Percentiles rank a stretch among this genome's conserved stretches.
These are phyloP conservation scores for Linnaemya vulpina DNA, from an alignment of 2,888 invertebrate genomes.

Conservation along the genomic window DNA sequence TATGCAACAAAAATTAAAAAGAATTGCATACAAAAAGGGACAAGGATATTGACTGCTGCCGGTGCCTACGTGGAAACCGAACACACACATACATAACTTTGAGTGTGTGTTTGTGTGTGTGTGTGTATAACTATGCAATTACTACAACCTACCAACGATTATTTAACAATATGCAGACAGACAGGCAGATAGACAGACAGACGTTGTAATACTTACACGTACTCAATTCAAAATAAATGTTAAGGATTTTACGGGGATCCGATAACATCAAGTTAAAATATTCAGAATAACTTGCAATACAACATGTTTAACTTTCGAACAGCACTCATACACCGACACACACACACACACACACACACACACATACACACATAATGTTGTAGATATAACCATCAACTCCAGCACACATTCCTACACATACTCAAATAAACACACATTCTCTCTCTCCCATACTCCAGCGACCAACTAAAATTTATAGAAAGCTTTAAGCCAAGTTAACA, in stretches of 20 bases:
- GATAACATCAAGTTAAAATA: slow-evolving; percentile 66
- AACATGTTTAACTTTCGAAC: slow-evolving; percentile 41
- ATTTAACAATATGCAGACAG: background rate
- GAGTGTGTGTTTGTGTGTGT: background rate
- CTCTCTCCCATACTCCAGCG: slow-evolving; percentile 10
- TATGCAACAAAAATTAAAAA: background rate
- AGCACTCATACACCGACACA: background rate
- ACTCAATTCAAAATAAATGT: slow-evolving; percentile 53
- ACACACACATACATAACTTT: background rate
- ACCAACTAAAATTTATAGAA: slow-evolving; percentile 64
- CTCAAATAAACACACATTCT: background rate
- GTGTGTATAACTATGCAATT: slow-evolving; percentile 44
- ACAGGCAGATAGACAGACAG: background rate
- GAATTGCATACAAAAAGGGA: slow-evolving; percentile 1
- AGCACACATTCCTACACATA: background rate
- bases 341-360: no score
- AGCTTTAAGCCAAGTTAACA: slow-evolving; percentile 69
- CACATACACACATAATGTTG: background rate
- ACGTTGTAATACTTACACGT: slow-evolving; percentile 47
- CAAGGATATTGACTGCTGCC: slow-evolving; percentile 34
- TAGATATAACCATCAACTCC: background rate
- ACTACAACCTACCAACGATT: slow-evolving; percentile 48
- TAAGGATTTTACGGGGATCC: slow-evolving; percentile 64
- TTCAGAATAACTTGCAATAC: slow-evolving; percentile 55
- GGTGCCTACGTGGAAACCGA: slow-evolving; percentile 15